A percentile compares a stretch with the other conserved stretches of the same genome.
phyloP scores from a whole-genome alignment of 2,113 vertebrate species.

The Corydoras sp. region DNA sequence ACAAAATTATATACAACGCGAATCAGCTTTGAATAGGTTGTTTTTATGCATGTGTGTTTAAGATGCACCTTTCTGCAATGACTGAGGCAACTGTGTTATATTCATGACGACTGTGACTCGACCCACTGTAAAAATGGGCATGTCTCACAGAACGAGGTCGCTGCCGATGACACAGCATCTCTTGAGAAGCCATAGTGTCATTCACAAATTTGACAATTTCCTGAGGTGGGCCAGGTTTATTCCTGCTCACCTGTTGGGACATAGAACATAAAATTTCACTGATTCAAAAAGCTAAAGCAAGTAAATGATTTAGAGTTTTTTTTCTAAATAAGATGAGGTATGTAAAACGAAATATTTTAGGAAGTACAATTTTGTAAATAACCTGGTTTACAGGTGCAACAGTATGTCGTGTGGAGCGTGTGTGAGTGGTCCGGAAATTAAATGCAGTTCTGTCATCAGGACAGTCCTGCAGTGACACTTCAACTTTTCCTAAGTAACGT shows the following conservation, averaged over 20 bases:
- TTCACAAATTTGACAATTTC: conserved; percentile 61
- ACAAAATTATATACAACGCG: background rate
- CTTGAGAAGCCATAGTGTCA: conserved; percentile 51
- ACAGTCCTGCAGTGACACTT: conserved; percentile 83
- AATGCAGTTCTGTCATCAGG: conserved; percentile 75
- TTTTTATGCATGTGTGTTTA: background rate
- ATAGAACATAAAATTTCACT: background rate
- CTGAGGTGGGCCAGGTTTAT: conserved; percentile 62
- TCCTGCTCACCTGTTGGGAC: conserved; percentile 67
- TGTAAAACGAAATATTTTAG: background rate
- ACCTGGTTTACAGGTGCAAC: conserved; percentile 75
- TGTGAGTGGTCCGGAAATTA: conserved; percentile 54
- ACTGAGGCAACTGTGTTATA: conserved; percentile 72
- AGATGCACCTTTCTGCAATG: conserved; percentile 72
- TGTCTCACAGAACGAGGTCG: conserved; percentile 66
- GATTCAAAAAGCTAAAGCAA: background rate
- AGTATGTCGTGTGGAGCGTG: conserved; percentile 49
- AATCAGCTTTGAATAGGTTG: conserved; percentile 14
- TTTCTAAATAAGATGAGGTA: background rate
- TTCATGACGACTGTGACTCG: conserved; percentile 84
- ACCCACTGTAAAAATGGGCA: conserved; percentile 77
- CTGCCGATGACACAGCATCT: conserved; percentile 67
- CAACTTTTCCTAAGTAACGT: conserved; percentile 79
- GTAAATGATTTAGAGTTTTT: background rate
- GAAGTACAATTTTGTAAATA: conserved; percentile 2